Base-by-base conservation (phyloP, 2,797 vertebrate genomes). In the Protosalanx chinensis region DNA sequence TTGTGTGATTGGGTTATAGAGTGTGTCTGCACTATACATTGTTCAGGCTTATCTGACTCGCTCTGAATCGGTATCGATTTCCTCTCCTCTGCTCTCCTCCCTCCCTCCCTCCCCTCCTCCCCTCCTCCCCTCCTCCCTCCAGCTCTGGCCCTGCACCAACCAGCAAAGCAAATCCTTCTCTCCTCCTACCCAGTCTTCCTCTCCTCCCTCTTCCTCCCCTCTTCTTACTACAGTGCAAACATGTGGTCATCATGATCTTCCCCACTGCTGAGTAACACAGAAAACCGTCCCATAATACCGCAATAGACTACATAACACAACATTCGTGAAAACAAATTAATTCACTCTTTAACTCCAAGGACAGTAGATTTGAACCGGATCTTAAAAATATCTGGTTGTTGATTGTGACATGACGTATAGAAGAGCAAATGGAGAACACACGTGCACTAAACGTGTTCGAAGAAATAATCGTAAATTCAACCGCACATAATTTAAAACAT, bases 1-100 rank as follows among this genome's bases (percentile, higher is more conserved):
- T 73, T 79, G 72, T 90, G 90, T 88, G 91, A 90, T 88, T 89
- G 80, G 87, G 87, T 89, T 91, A 89, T 91, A 91, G 89, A 90
- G 90, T 90, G 90, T 87, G 89, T 89, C 85, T 92, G 90, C 85
- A 88, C 88, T 91, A 91, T 91, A 92, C 92, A 92, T 93, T 91
- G 92, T 92, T 92, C 89, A 92, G 90, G 91, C 93, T 92, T 93
- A 93, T 94, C 92, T 90, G 92, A 91, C 90, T 93, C 82, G 87
- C 91, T 88, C 93, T 90, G 93, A 94, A 93, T 93, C 92, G 87
- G 88, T 93, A 94, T 94, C 89, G 92, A 94, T 93, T 91, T 93
- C 89, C 91, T 87, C 91, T 93, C 91, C 82, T 91, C 86, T 89
- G 87, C 87, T 91, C 87, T 88, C 87, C 81, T 85, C 86, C 88